Evolutionary conservation across 2,113 vertebrate species (phyloP), one percentile per base, ranked within the genome.

Genomic region (Odontophorus gujanensis): DNA sequence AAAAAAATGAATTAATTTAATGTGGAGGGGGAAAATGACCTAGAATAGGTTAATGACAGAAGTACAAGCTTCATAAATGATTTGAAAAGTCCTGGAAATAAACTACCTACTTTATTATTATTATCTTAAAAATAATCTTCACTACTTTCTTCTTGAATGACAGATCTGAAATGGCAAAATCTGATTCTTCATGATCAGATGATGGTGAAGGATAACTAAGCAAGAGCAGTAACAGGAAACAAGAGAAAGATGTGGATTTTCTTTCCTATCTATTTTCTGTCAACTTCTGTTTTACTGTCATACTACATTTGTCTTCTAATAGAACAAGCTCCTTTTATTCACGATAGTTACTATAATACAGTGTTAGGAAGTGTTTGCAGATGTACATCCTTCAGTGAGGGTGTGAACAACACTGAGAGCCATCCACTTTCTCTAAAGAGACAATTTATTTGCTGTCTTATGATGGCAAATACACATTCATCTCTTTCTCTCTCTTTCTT

Each of bases 361-460:
- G 13, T 68, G 25, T 17, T 42, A n/a, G 50, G 67, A 81, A 51
- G 63, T 71, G 74, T 57, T 89, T 26, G 12, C 26, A 62, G 36
- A n/a, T 95, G 77, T 72, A 79, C 18, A 25, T 86, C 51, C 34
- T 48, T 85, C 55, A 36, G 4, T 57, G 77, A 86, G 63, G 28
- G 53, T 72, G n/a, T 88, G 78, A 89, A 21, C 50, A 89, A 3
- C 72, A 83, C 51, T 61, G 21, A 84, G 4, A 5, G 80, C 59
- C 50, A 42, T n/a, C 34, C 50, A 0, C 7, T 61, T 80, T 45
- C 40, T 79, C 75, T 53, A 22, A 81, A 87, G 61, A 95, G 47
- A 72, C 19, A 63, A 76, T 90, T 45, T 85, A 66, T 96, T 96
- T 89, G 48, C 83, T 90, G 51, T 87, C 59, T 67, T 65, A 28